phyloP scores from a whole-genome alignment of 2,888 invertebrate genomes.

The Tuta absoluta region DNA sequence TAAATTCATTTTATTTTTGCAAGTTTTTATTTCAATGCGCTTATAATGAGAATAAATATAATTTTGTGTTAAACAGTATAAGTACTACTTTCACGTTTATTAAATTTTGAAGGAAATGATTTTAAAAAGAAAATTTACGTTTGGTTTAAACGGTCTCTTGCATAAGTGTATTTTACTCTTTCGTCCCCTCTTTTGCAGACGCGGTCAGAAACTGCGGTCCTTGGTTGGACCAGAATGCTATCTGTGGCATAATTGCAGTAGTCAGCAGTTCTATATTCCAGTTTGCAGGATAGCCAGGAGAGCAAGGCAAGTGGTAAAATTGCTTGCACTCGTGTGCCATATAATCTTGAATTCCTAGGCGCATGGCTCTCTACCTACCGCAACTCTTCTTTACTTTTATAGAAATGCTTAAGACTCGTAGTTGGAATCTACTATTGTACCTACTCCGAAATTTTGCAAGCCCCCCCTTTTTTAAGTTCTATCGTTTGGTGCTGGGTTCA shows the following conservation, averaged over 20 bases:
- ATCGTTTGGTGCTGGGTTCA: too few relatives aligned
- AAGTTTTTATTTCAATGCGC: too few relatives aligned
- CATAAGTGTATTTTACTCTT: neutral
- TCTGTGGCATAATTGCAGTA: neutral
- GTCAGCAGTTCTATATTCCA: neutral
- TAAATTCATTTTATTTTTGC: too few relatives aligned
- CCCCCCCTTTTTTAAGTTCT: too few relatives aligned
- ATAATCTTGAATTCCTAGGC: neutral
- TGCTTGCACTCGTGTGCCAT: neutral
- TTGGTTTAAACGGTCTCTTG: too few relatives aligned
- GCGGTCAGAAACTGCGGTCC: neutral
- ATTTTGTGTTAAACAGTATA: too few relatives aligned
- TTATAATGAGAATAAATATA: too few relatives aligned
- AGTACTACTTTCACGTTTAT: too few relatives aligned
- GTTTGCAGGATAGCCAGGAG: neutral
- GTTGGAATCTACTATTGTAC: too few relatives aligned
- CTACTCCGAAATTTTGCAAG: too few relatives aligned
- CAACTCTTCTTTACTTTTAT: neutral
- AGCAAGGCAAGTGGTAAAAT: neutral
- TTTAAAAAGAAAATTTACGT: too few relatives aligned
- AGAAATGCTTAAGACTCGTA: neutral
- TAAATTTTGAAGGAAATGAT: too few relatives aligned
- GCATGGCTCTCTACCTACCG: neutral
- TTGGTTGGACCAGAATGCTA: neutral
- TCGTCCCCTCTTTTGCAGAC: neutral